Evolutionary conservation across 2,797 vertebrate species (phyloP).

Genomic region (Lagorchestes hirsutus): DNA sequence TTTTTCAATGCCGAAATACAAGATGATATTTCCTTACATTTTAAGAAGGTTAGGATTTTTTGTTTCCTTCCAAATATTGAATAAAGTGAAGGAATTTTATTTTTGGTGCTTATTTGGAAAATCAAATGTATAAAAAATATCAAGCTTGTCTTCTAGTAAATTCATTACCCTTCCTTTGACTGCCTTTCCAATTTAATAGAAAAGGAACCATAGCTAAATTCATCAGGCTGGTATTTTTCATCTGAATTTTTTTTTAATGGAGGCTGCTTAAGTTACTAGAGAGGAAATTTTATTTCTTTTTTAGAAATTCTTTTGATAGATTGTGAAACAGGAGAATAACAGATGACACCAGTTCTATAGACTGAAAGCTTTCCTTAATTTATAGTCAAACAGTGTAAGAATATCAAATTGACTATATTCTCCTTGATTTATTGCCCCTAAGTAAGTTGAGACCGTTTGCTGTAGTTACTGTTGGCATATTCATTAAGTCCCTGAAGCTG

Average conservation of each 20-base stretch:
- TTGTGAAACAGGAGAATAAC: conserved; percentile 46
- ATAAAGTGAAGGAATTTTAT: conserved; percentile 32
- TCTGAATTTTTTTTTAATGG: conserved; percentile 11
- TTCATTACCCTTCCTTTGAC: conserved; percentile 25
- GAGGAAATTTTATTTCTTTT: conserved; percentile 63
- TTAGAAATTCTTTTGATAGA: conserved; percentile 50
- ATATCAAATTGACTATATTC: not conserved
- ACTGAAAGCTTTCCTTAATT: conserved; percentile 40
- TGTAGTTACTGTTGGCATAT: conserved; percentile 34
- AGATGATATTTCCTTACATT: not conserved
- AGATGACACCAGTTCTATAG: conserved; percentile 1
- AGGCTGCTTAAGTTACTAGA: conserved; percentile 36
- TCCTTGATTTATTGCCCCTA: conserved; percentile 6
- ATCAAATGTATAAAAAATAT: conserved; percentile 22
- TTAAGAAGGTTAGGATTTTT: not conserved
- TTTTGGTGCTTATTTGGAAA: conserved; percentile 30
- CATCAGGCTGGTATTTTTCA: conserved; percentile 34
- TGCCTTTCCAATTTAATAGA: conserved; percentile 47
- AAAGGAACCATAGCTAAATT: conserved; percentile 52
- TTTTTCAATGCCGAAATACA: not conserved
- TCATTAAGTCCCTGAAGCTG: not conserved
- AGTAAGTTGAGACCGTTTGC: conserved; percentile 46
- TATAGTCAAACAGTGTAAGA: conserved; percentile 47
- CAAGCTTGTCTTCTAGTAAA: not conserved
- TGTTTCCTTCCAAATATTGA: not conserved